Base-by-base conservation (phyloP, 1,140 invertebrate species). In the Drosophila prosaltans region DNA sequence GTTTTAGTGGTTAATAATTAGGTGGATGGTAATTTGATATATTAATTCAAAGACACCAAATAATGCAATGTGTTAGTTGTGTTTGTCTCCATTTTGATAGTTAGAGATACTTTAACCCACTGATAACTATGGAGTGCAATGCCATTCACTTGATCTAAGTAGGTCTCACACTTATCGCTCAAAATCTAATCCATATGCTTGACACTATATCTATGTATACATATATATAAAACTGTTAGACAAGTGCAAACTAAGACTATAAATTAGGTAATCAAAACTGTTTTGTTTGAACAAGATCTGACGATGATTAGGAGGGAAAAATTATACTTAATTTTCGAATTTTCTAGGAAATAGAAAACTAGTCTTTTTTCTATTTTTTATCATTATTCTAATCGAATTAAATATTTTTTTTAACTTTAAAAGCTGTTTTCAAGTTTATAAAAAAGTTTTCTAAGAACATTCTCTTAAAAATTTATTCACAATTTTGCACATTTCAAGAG, bases 141-240 rank as follows among this genome's bases (percentile, higher is more conserved):
- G 45, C 24, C 8, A 51, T 51, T 51, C 8, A 58, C 2, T 58
- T 58, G 55, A 36, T 57, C 54, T 57, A 57, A 51, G 45, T 57
- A 57, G 28, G 54, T 57, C 16, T 59, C 16, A 59, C 32, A 59
- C 32, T 59, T 59, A 39, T 59, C 57, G 57, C 57, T 59, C 3
- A 8, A 39, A 59, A 59, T 24, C n/a, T 32, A 39, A 59, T 39
- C 30, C 57, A 39, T 9, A 39, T 39, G 36, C 30, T 59, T 39
- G 36, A 24, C n/a, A 36, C 8, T 58, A 21, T 5, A 21, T 32
- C 0, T 7, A 16, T 21, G 9, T 30, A 21, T 9, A 8, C 21
- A 9, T 9, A 1, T 16, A 36, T 51, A 51, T 58, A n/a, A 39
- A 58, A 39, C 55, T 39, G 55, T 58, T 58, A 39, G 16, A 5